These are phyloP conservation scores for Trinorchestia longiramus DNA, from an alignment of 1,140 invertebrate species.

Conservation along the genomic window DNA sequence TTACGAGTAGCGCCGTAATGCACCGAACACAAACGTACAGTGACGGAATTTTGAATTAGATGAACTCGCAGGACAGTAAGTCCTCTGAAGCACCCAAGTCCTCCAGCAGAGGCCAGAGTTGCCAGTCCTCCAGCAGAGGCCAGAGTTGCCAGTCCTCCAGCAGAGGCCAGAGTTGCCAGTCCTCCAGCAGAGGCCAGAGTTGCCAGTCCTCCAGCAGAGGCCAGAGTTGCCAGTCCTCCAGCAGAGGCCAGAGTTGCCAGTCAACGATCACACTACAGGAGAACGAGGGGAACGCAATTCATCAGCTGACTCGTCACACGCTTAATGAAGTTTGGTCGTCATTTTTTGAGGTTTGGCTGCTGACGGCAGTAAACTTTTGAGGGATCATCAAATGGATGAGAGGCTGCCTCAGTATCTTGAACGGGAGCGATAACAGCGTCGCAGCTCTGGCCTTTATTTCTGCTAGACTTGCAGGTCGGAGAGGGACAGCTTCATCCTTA, in stretches of 20 bases:
- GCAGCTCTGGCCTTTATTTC: not conserved
- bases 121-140: no score
- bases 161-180: no score
- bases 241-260: not conserved
- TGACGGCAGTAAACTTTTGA: not conserved
- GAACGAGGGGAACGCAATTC: not conserved
- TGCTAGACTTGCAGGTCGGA: not conserved
- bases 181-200: no score
- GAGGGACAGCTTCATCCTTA: not conserved
- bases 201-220: no score
- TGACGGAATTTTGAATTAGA: no score
- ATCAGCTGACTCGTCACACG: not conserved
- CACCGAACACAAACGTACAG: no score
- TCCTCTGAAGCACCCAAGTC: no score
- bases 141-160: no score
- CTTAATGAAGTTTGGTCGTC: not conserved
- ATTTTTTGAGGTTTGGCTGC: not conserved
- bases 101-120: no score
- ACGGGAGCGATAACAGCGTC: not conserved
- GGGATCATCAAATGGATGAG: not conserved
- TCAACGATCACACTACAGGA: not conserved
- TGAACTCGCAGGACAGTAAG: no score
- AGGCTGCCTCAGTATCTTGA: not conserved
- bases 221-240: not conserved
- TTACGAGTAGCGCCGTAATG: no score